Conservation (phyloP, 2,113 vertebrate genomes). For the Catagonus wagneri region DNA sequence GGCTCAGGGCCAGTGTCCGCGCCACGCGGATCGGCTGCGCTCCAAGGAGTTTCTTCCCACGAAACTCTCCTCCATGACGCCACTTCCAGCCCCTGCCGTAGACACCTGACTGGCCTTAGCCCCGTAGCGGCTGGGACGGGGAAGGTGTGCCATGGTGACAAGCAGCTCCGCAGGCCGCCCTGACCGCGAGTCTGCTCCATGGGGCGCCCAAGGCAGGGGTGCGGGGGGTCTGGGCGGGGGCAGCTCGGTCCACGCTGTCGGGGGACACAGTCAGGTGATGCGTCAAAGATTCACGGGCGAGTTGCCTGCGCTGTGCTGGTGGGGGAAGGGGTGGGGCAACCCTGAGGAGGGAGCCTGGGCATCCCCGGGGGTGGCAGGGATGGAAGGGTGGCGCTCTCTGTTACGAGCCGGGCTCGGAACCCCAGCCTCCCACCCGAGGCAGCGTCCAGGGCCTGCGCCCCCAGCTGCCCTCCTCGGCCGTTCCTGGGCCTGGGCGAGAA, state of each 20-base stretch:
- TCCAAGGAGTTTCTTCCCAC: too few relatives aligned
- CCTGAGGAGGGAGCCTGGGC: neutral
- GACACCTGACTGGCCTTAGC: neutral
- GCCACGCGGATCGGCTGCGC: too few relatives aligned
- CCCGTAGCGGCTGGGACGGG: fast-evolving
- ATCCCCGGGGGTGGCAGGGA: fast-evolving
- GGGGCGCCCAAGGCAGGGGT: fast-evolving
- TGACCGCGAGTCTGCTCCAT: fast-evolving
- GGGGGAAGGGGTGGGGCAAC: fast-evolving
- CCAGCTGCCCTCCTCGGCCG: fast-evolving
- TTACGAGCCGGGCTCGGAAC: fast-evolving
- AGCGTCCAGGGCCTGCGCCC: neutral
- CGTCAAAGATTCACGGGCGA: fast-evolving
- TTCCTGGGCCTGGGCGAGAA: neutral
- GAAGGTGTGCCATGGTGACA: fast-evolving
- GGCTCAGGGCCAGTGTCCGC: fast-evolving
- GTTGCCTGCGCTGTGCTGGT: fast-evolving
- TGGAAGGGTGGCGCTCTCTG: fast-evolving
- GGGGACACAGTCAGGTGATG: neutral
- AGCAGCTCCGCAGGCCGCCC: fast-evolving
- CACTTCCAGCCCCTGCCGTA: neutral
- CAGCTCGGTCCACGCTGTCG: fast-evolving
- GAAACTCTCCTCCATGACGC: too few relatives aligned
- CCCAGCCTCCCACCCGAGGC: neutral
- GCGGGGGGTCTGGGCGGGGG: neutral